These are phyloP conservation scores for Lagodon rhomboides DNA, from an alignment of 2,797 vertebrate species.

Conservation along the genomic window DNA sequence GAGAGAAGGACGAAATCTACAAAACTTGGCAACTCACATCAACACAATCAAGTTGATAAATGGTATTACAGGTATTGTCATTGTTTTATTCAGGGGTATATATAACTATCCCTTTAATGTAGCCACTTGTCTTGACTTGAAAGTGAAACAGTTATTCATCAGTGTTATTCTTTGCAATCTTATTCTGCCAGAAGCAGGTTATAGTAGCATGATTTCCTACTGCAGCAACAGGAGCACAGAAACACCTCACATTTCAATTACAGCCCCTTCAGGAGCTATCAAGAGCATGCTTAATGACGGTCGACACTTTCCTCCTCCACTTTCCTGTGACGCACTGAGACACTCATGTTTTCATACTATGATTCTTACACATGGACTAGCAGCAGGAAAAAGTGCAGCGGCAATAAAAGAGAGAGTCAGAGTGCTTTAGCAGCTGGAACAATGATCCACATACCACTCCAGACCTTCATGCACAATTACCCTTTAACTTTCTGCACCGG, in stretches of 20 bases:
- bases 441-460: conserved; percentile 45
- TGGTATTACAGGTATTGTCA: too few relatives aligned
- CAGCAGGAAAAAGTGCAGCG: conserved; percentile 40
- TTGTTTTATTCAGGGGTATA: too few relatives aligned
- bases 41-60: too few relatives aligned
- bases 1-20: too few relatives aligned
- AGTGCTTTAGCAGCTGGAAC: conserved; percentile 61
- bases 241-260: conserved; percentile 50
- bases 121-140: background rate
- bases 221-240: conserved; percentile 40
- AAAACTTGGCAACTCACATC: too few relatives aligned
- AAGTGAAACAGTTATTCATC: conserved; percentile 31
- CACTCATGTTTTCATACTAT: conserved; percentile 56
- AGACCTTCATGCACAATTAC: conserved; percentile 31
- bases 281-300: conserved; percentile 35
- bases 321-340: conserved; percentile 44
- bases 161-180: conserved; percentile 6
- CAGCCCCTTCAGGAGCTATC: conserved; percentile 56
- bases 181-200: conserved; percentile 21
- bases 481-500: conserved; percentile 20
- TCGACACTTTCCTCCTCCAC: conserved; percentile 52
- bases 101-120: background rate
- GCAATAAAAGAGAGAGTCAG: conserved; percentile 37
- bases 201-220: conserved; percentile 32
- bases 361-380: conserved; percentile 37